Conservation (phyloP, 2,888 invertebrate genomes). For the Pachydiplax longipennis region DNA sequence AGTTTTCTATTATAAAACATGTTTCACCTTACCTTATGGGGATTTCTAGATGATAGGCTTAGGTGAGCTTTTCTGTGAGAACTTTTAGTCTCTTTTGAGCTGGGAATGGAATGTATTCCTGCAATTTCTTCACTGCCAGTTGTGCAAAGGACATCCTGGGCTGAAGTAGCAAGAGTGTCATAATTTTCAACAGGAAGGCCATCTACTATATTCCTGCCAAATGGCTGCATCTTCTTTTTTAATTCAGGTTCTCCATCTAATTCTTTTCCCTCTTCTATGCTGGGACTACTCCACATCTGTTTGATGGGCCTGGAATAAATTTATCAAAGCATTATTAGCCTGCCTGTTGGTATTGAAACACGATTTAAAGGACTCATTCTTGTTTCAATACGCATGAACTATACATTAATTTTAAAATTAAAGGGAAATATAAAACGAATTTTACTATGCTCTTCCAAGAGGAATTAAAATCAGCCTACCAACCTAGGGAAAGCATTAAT, state of each 20-base stretch:
- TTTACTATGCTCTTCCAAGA: too few relatives aligned
- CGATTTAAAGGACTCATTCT: too few relatives aligned
- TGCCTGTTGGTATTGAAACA: too few relatives aligned
- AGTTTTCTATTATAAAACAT: too few relatives aligned
- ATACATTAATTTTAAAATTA: too few relatives aligned
- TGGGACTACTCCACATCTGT: conserved; percentile 45
- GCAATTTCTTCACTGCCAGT: background rate
- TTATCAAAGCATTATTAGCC: background rate
- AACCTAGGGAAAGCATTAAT: too few relatives aligned
- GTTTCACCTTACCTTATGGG: background rate
- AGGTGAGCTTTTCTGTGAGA: background rate
- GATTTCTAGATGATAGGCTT: background rate
- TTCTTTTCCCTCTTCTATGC: conserved; percentile 33
- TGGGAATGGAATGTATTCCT: background rate
- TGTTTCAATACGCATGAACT: too few relatives aligned
- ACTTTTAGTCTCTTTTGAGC: background rate
- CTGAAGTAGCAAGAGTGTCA: background rate
- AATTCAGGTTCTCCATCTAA: conserved; percentile 6
- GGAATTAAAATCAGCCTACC: too few relatives aligned
- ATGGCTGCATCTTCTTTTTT: conserved; percentile 2
- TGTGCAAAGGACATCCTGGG: background rate
- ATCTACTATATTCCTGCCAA: conserved; percentile 11
- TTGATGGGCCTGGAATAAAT: background rate
- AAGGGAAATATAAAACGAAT: too few relatives aligned
- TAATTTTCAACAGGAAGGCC: background rate